A percentile compares a stretch with the other conserved stretches of the same genome.
These are phyloP conservation scores for Choristoneura rosaceana DNA, from an alignment of 2,888 invertebrate genomes.

Conservation along the genomic window DNA sequence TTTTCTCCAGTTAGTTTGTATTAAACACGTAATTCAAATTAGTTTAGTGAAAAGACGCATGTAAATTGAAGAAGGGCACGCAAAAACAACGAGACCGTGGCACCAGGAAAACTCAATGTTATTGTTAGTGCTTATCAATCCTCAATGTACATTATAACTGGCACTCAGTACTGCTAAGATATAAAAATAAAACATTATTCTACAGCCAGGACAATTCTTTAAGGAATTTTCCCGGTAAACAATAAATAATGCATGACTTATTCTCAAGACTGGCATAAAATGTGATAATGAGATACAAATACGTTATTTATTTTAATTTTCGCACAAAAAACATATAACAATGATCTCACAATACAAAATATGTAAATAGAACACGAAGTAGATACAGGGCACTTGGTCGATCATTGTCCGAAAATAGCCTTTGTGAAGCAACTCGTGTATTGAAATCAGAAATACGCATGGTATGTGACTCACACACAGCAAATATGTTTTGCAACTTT, in stretches of 20 bases:
- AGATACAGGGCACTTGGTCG: constrained; percentile 43
- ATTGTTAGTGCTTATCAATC: constrained; percentile 4
- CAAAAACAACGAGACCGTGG: neutral
- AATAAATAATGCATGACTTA: constrained; percentile 31
- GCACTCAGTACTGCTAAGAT: constrained; percentile 21
- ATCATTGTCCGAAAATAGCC: constrained; percentile 42
- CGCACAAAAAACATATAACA: constrained; percentile 8
- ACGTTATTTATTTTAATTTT: constrained; percentile 13
- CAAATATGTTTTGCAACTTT: constrained; percentile 26
- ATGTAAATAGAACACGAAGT: constrained; percentile 36
- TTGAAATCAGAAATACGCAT: constrained; percentile 31
- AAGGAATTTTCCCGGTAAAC: constrained; percentile 29
- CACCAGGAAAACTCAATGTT: neutral
- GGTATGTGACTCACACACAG: constrained; percentile 33
- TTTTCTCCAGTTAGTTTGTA: neutral
- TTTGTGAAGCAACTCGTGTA: constrained; percentile 33
- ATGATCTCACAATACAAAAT: constrained; percentile 22
- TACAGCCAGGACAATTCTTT: constrained; percentile 11
- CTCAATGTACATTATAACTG: neutral
- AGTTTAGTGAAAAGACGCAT: neutral
- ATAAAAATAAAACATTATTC: constrained; percentile 9
- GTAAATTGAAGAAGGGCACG: neutral
- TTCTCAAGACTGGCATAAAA: constrained; percentile 20
- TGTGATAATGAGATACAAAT: constrained; percentile 15
- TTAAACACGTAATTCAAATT: no score